These are phyloP conservation scores for Carpatolechia fugitivella DNA, from an alignment of 2,888 invertebrate genomes.

Conservation along the genomic window DNA sequence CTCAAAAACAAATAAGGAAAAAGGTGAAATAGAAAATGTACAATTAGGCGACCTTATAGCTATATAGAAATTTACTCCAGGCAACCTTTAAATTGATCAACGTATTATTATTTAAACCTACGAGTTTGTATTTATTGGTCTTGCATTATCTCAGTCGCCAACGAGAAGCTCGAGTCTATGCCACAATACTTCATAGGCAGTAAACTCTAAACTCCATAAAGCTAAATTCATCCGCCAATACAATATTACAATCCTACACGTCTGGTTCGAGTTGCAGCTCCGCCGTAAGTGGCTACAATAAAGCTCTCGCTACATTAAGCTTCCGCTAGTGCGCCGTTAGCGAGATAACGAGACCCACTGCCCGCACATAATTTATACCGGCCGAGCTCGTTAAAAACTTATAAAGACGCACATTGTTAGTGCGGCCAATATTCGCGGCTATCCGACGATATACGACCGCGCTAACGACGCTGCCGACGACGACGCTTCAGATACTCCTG, in stretches of 20 bases:
- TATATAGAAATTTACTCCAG: too few relatives aligned
- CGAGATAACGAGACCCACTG: conserved; percentile 75
- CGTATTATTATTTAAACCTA: too few relatives aligned
- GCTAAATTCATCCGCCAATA: neutral
- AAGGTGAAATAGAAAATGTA: too few relatives aligned
- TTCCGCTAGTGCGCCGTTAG: conserved; percentile 75
- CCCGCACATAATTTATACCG: conserved; percentile 78
- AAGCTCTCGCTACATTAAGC: conserved; percentile 74
- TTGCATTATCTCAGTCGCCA: neutral
- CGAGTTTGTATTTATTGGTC: too few relatives aligned
- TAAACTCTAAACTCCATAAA: conserved; percentile 1
- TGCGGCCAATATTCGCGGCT: conserved; percentile 75
- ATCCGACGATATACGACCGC: conserved; percentile 66
- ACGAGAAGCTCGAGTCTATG: too few relatives aligned
- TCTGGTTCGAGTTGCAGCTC: neutral
- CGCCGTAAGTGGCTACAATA: conserved; percentile 52
- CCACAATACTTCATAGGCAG: neutral
- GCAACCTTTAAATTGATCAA: too few relatives aligned
- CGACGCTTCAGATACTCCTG: conserved; percentile 22
- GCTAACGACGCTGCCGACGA: conserved; percentile 62
- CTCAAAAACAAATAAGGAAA: too few relatives aligned
- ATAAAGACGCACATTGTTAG: conserved; percentile 80
- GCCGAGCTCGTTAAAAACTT: conserved; percentile 79
- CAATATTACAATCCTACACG: neutral
- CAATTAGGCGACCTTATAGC: too few relatives aligned